Percentiles rank a stretch among this genome's conserved stretches.
Conservation (phyloP, 1,140 invertebrate genomes). For the Xylocopa sonorina region DNA sequence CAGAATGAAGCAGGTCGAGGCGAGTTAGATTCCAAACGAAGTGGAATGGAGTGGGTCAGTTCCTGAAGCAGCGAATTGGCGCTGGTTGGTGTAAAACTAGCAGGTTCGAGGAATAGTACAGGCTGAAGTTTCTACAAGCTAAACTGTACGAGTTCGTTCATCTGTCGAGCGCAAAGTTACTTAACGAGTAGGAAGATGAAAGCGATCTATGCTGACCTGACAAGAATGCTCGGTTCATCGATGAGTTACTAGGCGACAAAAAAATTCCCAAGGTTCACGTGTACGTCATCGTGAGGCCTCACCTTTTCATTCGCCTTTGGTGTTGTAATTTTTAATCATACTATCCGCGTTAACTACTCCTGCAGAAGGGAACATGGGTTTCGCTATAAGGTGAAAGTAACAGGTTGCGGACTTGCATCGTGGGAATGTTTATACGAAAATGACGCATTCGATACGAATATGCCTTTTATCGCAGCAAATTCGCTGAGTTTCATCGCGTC, state of each 20-base stretch:
- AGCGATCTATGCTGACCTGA: constrained; percentile 14
- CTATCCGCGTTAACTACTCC: constrained; percentile 4
- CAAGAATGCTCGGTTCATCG: constrained; percentile 31
- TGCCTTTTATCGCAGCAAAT: no score
- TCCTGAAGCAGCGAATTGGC: no score
- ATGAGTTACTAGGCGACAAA: constrained; percentile 32
- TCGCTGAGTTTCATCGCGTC: no score
- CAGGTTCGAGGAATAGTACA: no score
- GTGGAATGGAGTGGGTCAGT: no score
- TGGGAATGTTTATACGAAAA: background rate
- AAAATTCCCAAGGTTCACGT: constrained; percentile 26
- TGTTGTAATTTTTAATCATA: constrained; percentile 37
- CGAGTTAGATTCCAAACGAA: no score
- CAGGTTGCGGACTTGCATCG: background rate
- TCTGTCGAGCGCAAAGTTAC: background rate
- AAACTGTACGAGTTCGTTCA: background rate
- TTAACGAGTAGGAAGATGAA: background rate
- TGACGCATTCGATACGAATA: background rate
- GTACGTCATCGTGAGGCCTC: constrained; percentile 8
- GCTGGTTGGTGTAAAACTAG: no score
- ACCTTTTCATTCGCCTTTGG: constrained; percentile 22
- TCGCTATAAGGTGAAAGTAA: constrained; percentile 37
- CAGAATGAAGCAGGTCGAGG: no score
- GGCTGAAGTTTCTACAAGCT: background rate
- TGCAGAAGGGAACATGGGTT: constrained; percentile 8